Evolutionary conservation across 1,140 invertebrate species (phyloP), one percentile per base, ranked within the genome.

Genomic region (Drosophila repleta): DNA sequence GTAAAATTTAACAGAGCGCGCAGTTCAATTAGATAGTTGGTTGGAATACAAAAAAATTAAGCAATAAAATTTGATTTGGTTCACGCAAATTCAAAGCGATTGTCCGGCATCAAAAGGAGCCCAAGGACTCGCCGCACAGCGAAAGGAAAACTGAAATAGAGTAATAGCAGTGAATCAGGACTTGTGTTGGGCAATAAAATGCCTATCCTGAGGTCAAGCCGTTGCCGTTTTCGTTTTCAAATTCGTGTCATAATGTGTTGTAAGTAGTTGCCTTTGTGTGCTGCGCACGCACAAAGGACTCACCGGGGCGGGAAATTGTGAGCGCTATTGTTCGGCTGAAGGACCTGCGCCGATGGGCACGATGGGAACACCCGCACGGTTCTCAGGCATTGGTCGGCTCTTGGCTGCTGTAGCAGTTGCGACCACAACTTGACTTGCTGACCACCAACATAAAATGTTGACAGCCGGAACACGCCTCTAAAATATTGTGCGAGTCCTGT

Each of bases 371-470:
- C 82, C 82, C 82, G 82, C 78, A 52, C 56, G 63, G 70, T 87
- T 87, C 82, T 66, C 81, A 85, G 29, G 74, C 80, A 67, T 57
- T 35, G 21, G 51, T 21, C 20, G 15, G 39, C 39, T 17, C 39
- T 55, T 21, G 52, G 63, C 68, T 76, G 77, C 74, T 61, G 81
- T 80, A 49, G 64, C 73, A 63, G 74, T 78, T 80, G 74, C 82
- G 61, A 83, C 83, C 83, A 64, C 83, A 87, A 79, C 43, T 88
- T 79, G 76, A 74, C 76, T 76, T 49, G 52, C 68, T 78, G 84
- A 63, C 89, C 89, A 90, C 89, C 80, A 90, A 90, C 83, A 85
- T 85, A 80, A 88, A 90, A 90, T 90, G 89, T 90, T 90, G 89
- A 90, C 89, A 90, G 89, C 64, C 80, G 70, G 73, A 74, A 77